Evolutionary conservation across 2,888 invertebrate genomes (phyloP).

Genomic region (Acrobeloides nanus): DNA sequence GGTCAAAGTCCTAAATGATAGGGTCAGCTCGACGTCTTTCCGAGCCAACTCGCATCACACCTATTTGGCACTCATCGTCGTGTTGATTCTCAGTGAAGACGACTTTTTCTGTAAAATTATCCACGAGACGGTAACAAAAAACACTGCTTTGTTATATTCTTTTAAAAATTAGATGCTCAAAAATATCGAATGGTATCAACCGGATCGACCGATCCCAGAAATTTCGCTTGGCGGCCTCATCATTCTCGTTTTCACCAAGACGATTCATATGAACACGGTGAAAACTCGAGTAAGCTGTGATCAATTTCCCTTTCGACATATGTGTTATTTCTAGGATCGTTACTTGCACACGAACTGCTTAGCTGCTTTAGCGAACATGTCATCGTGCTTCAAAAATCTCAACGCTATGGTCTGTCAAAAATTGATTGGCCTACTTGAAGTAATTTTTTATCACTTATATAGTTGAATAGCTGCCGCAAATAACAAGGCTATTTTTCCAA

Average conservation of each 20-base stretch:
- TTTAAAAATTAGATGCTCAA: conserved; percentile 68
- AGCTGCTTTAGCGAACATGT: conserved; percentile 97
- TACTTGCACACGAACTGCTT: conserved; percentile 96
- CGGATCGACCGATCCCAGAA: conserved; percentile 73
- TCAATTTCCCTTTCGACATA: background rate
- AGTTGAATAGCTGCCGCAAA: no score
- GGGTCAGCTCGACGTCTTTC: conserved; percentile 19
- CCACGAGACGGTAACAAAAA: conserved; percentile 71
- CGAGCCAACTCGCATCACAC: conserved; percentile 72
- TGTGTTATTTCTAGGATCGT: conserved; percentile 44
- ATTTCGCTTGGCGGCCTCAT: conserved; percentile 87
- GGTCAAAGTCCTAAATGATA: conserved; percentile 75
- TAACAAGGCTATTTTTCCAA: no score
- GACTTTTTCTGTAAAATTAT: conserved; percentile 85
- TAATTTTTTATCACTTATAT: no score
- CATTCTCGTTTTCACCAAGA: conserved; percentile 86
- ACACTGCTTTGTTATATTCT: background rate
- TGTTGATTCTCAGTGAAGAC: conserved; percentile 91
- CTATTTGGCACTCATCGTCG: conserved; percentile 93
- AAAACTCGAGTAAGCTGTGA: conserved; percentile 68
- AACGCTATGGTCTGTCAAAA: conserved; percentile 94
- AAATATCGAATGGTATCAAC: conserved; percentile 85
- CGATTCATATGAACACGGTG: conserved; percentile 93
- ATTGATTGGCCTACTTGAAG: conserved; percentile 62
- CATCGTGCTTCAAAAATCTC: conserved; percentile 76